Evolutionary conservation across 2,888 invertebrate genomes (phyloP).

Genomic region (Chloromyia formosa): DNA sequence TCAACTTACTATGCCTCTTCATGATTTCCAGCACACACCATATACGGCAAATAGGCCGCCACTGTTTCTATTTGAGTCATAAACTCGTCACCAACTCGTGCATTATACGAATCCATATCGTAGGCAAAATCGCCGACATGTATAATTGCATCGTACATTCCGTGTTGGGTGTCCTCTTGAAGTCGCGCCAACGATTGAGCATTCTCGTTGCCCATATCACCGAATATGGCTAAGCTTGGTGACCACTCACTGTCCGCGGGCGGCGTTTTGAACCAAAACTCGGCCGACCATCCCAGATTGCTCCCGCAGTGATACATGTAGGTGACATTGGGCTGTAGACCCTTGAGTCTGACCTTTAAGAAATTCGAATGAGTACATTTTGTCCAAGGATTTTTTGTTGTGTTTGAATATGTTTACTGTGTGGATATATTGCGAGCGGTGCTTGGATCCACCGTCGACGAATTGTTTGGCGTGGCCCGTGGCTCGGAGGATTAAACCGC

Average conservation of each 20-base stretch:
- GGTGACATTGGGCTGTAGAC: constrained; percentile 70
- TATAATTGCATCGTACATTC: constrained; percentile 83
- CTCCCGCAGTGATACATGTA: constrained; percentile 88
- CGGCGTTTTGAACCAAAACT: constrained; percentile 79
- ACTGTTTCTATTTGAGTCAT: constrained; percentile 91
- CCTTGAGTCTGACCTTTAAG: constrained; percentile 64
- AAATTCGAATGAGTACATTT: neutral
- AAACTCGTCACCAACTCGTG: constrained; percentile 87
- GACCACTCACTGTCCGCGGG: constrained; percentile 76
- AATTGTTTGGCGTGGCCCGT: constrained; percentile 71
- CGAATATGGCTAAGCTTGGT: constrained; percentile 85
- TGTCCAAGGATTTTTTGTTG: neutral
- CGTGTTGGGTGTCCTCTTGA: constrained; percentile 83
- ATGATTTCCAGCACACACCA: constrained; percentile 93
- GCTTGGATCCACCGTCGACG: constrained; percentile 75
- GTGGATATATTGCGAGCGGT: constrained; percentile 79
- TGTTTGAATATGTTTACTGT: constrained; percentile 66
- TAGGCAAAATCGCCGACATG: constrained; percentile 97
- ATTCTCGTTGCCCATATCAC: constrained; percentile 94
- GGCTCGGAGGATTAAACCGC: constrained; percentile 67
- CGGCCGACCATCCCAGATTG: constrained; percentile 80
- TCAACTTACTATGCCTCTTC: constrained; percentile 80
- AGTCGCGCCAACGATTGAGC: constrained; percentile 83
- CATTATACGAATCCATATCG: constrained; percentile 86
- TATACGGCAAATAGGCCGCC: constrained; percentile 90